phyloP scores from a whole-genome alignment of 2,113 vertebrate genomes.

The Prochilodus magdalenae region DNA sequence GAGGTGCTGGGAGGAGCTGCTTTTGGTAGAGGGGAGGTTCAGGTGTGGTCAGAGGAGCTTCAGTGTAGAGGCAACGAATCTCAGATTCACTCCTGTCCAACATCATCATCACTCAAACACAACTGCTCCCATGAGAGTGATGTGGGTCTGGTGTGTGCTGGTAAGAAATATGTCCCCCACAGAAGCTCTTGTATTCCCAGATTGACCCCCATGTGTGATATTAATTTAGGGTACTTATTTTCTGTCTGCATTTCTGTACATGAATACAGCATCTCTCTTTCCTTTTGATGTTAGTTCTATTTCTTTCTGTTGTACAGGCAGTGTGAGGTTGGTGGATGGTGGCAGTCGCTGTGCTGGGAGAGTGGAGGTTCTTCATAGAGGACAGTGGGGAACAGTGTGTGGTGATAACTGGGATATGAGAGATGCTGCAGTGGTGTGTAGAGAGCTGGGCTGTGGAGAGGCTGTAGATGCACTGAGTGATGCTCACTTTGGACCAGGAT shows the following conservation, averaged over 20 bases:
- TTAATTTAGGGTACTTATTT: too few species aligned
- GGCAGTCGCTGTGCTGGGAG: background rate
- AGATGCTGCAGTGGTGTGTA: conserved; percentile 30
- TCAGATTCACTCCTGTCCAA: too few species aligned
- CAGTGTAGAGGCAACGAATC: too few species aligned
- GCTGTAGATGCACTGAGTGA: background rate
- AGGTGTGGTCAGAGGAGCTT: too few species aligned
- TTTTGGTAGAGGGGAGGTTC: too few species aligned
- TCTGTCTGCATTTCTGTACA: too few species aligned
- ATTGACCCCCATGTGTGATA: too few species aligned
- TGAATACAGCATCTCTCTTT: too few species aligned
- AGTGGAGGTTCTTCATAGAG: background rate
- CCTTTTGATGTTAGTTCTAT: background rate
- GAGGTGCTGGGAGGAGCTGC: too few species aligned
- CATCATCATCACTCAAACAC: background rate
- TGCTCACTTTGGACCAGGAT: background rate
- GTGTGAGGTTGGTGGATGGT: background rate
- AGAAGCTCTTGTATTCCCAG: too few species aligned
- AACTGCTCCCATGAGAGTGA: background rate
- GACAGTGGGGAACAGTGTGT: conserved; percentile 4
- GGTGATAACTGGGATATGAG: background rate
- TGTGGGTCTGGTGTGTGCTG: too few species aligned
- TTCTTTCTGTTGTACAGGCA: background rate
- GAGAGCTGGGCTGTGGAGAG: conserved; percentile 1
- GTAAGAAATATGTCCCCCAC: too few species aligned